A percentile compares a stretch with the other conserved stretches of the same genome.
Evolutionary conservation across 2,888 invertebrate genomes (phyloP).

Genomic region (Capitulum mitella): DNA sequence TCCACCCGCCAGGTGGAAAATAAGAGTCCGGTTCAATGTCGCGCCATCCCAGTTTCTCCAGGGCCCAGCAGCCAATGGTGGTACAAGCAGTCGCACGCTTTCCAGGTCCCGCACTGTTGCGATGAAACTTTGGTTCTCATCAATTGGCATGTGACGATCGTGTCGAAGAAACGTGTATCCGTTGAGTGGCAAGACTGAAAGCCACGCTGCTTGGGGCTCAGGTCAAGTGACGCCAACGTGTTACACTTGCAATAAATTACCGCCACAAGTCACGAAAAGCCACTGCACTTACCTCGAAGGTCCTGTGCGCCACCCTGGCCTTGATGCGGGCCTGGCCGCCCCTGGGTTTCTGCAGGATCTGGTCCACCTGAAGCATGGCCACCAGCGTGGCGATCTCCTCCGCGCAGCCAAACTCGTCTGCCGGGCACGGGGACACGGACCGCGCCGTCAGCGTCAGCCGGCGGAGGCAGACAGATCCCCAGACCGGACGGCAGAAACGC

Average conservation of each 20-base stretch:
- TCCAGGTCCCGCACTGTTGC: background rate
- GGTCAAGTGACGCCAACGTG: no score
- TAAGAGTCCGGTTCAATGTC: no score
- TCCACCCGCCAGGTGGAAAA: no score
- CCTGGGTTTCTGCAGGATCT: slow-evolving; percentile 51
- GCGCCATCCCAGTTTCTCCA: no score
- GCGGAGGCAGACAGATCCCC: no score
- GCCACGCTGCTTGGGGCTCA: no score
- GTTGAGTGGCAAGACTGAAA: no score
- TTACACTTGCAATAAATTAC: background rate
- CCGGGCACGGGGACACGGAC: no score
- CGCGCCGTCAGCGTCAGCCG: no score
- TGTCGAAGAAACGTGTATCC: background rate
- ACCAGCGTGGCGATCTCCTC: slow-evolving; percentile 85
- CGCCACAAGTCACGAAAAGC: background rate
- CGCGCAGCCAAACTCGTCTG: slow-evolving; percentile 80
- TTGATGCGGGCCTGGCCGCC: slow-evolving; percentile 54
- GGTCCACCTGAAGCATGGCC: slow-evolving; percentile 91
- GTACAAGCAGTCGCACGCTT: no score
- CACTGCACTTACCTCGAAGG: slow-evolving; percentile 39
- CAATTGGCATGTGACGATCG: background rate
- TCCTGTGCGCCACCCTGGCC: slow-evolving; percentile 31
- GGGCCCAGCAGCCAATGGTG: no score
- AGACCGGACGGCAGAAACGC: no score
- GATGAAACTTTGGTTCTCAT: background rate